Percentiles rank a stretch among this genome's conserved stretches.
Conservation (phyloP, 2,797 vertebrate species). For the Hypotaenidia philippensis region DNA sequence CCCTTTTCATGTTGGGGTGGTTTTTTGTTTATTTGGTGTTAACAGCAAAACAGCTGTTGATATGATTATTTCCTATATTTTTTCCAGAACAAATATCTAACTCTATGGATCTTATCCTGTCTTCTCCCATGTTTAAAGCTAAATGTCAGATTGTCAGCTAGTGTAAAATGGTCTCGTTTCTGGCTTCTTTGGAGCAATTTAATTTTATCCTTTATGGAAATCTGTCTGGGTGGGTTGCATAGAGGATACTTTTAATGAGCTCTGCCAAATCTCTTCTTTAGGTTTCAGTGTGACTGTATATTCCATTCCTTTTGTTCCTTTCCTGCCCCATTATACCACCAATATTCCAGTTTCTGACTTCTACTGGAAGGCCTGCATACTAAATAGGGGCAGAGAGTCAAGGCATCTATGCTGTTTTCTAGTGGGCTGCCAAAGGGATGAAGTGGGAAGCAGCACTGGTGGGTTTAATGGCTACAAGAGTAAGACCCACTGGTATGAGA, state of each 20-base stretch:
- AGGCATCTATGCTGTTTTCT: neutral
- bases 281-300: neutral
- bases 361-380: neutral
- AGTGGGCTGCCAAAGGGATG: neutral
- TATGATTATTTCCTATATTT: neutral
- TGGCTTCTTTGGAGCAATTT: neutral
- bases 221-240: neutral
- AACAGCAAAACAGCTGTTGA: neutral
- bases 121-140: neutral
- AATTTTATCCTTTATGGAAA: neutral
- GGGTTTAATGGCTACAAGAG: neutral
- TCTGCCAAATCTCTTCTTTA: neutral
- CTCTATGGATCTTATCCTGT: neutral
- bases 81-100: neutral
- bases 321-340: neutral
- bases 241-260: neutral
- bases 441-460: neutral
- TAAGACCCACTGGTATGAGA: neutral
- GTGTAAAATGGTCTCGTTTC: neutral
- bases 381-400: neutral
- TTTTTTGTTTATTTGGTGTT: neutral
- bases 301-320: neutral
- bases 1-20: neutral
- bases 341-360: neutral
- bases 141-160: neutral